Base-by-base conservation (phyloP, 1,140 invertebrate species). In the Pseudobourletiella spinata region DNA sequence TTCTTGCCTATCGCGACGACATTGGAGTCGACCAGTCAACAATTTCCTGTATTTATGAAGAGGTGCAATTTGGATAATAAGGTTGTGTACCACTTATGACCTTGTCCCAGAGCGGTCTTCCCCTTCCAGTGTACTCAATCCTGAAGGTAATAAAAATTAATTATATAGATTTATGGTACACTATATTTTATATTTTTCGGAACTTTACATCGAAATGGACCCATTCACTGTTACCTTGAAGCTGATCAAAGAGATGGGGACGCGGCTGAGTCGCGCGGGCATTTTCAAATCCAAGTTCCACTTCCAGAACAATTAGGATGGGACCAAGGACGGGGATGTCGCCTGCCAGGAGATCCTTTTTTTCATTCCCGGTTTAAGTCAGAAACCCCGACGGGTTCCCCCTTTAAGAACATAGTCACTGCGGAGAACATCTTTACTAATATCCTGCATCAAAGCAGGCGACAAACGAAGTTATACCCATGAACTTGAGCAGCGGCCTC, bases 281-380 rank as follows among this genome's bases (percentile, higher is more conserved):
- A 96, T 96, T 74, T 89, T 96, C 54, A 89, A 89, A 73, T 95
- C 91, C 0, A 81, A 84, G 26, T 75, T 98, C 1, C 85, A 86
- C 20, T 81, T 92, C 46, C 90, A 94, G 71, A 84, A 84, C 1
- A 86, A 85, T 71, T 93, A 88, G 64, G 89, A 96, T 76, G 82
- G 86, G 14, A 86, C 88, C 8, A 90, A 91, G 76, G 93, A 96
- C 72, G 84, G 96, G 26, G 92, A 95, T 77, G 77, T 97, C 2
- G 88, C 95, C 0, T 96, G 91, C 0, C 86, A 89, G 73, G 91
- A 95, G 76, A 95, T 97, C 73, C 74, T 90, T 1, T 82, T 95
- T 83, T 82, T 35, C 93, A 96, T 74, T 89, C 86, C 14, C 64
- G 73, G 75, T 72, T 72, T 77, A 77, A 72, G 66, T 59, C 57